phyloP scores from a whole-genome alignment of 2,888 invertebrate genomes.

The Drosophila pullipes region DNA sequence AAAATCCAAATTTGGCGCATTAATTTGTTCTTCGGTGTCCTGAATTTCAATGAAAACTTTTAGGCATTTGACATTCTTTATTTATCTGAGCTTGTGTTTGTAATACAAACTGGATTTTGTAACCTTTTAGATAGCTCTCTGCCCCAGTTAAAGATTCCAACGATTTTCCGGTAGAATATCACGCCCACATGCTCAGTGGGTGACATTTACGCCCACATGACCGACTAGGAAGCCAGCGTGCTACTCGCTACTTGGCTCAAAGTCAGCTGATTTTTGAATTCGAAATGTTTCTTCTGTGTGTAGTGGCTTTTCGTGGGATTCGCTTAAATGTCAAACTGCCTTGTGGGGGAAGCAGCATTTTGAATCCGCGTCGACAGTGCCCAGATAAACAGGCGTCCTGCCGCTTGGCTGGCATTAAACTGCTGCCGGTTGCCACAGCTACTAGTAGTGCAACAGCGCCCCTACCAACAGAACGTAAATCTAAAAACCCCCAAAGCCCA shows the following conservation, averaged over 20 bases:
- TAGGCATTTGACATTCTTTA: conserved; percentile 29
- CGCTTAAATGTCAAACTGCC: conserved; percentile 66
- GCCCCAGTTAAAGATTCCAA: conserved; percentile 12
- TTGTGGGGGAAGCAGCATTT: conserved; percentile 32
- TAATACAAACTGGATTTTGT: conserved; percentile 20
- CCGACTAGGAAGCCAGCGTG: conserved; percentile 30
- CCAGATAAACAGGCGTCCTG: conserved; percentile 72
- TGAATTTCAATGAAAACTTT: conserved; percentile 54
- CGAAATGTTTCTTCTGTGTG: conserved; percentile 48
- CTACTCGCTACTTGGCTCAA: conserved; percentile 3
- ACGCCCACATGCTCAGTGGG: conserved; percentile 45
- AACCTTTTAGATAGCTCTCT: conserved; percentile 26
- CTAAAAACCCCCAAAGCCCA: conserved; percentile 14
- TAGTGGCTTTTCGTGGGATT: conserved; percentile 26
- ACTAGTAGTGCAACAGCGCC: not conserved
- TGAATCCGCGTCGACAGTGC: conserved; percentile 48
- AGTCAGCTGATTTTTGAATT: conserved; percentile 59
- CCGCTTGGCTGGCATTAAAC: conserved; percentile 65
- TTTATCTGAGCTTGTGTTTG: conserved; percentile 16
- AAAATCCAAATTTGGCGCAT: conserved; percentile 59
- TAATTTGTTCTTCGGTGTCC: conserved; percentile 48
- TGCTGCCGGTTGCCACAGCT: conserved; percentile 53
- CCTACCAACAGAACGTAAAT: conserved; percentile 3
- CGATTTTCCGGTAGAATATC: conserved; percentile 42
- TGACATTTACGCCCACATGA: conserved; percentile 39